These are phyloP conservation scores for Phrynosoma platyrhinos DNA, from an alignment of 2,113 vertebrate genomes.

Conservation along the genomic window DNA sequence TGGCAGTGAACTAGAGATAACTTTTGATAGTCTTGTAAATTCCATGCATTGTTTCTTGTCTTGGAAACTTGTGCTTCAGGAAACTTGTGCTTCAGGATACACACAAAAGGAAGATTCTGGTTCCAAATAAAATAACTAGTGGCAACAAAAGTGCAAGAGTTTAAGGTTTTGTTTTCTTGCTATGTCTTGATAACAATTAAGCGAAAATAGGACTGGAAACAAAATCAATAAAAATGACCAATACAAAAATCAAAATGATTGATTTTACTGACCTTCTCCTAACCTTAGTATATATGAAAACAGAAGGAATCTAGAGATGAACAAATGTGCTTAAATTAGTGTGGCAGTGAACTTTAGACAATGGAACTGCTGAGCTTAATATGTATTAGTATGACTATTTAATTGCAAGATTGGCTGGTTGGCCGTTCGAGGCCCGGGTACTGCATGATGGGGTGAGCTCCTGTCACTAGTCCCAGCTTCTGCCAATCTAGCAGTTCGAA, in stretches of 20 bases:
- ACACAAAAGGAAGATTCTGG: slow-evolving; percentile 38
- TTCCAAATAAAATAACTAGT: slow-evolving; percentile 45
- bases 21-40: neutral
- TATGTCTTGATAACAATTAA: slow-evolving; percentile 34
- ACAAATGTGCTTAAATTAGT: slow-evolving; percentile 54
- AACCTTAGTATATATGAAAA: slow-evolving; percentile 40
- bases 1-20: neutral
- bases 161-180: slow-evolving; percentile 51
- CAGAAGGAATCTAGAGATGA: slow-evolving; percentile 36
- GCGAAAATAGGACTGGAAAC: slow-evolving; percentile 55
- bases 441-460: no score
- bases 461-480: no score
- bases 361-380: slow-evolving; percentile 45
- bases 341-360: slow-evolving; percentile 42
- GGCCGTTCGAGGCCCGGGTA: no score
- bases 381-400: slow-evolving; percentile 54
- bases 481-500: no score
- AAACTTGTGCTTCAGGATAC: slow-evolving; percentile 19
- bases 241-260: slow-evolving; percentile 56
- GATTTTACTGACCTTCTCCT: slow-evolving; percentile 59
- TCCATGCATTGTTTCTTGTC: slow-evolving; percentile 38
- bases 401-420: no score
- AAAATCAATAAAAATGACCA: slow-evolving; percentile 35
- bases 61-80: no score
- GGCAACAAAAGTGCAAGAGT: slow-evolving; percentile 57